Base-by-base conservation (phyloP, 2,888 invertebrate species). In the Orgyia antiqua region DNA sequence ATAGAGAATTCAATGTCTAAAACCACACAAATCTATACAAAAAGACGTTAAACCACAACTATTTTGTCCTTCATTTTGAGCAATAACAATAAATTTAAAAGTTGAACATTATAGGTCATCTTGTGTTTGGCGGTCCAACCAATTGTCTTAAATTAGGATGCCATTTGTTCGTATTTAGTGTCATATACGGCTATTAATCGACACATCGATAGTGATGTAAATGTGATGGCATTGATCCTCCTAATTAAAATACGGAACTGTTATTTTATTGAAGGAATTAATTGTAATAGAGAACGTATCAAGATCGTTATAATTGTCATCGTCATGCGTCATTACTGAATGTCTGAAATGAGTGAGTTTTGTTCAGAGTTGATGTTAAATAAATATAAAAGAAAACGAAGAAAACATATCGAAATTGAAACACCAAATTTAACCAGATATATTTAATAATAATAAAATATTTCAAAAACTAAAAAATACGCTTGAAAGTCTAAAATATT, bases 131-230 rank as follows among this genome's bases (percentile, higher is more conserved):
- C 62, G 52, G 51, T 46, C 47, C 49, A 42, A 42, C 63, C 75
- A 78, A 77, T 78, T 78, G 75, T 52, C 56, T 64, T 68, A 68
- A 77, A 80, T 80, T 71, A 78, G 68, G 66, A 72, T 60, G 55
- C 65, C 70, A 77, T 80, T 76, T 69, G 67, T 78, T 58, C 60
- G 58, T 60, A 66, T 72, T 66, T 70, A 56, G 53, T 63, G 65
- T 56, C 62, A 54, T 53, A 48, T 56, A 51, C 45, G 55, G 47
- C 55, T 59, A 61, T 61, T 66, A 70, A 69, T 69, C 65, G 65
- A 68, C 51, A 57, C 51, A 44, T 61, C 51, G 53, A 58, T 53
- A 51, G 50, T 45, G 33, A 33, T 43, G 43, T 45, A 29, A 37
- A 27, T 33, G 44, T 39, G 36, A 29, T 42, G 37, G 35, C 41